Conservation (phyloP, 35 echinoderm and acorn worm species). For the Heliocidaris erythrogramma region DNA sequence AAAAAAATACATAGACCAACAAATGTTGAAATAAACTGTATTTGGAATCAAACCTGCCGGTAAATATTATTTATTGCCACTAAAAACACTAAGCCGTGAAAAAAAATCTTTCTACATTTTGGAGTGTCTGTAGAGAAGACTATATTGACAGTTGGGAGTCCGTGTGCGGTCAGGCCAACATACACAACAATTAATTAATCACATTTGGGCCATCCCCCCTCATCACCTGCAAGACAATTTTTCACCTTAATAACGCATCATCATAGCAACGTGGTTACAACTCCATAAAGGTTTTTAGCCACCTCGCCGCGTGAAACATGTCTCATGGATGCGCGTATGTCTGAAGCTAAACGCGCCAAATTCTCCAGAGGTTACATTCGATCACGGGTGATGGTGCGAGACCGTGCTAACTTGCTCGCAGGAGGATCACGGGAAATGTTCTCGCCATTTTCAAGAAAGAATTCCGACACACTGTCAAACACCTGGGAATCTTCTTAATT, state of each 20-base stretch:
- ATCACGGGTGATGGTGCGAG: background rate
- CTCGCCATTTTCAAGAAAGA: background rate
- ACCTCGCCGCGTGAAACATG: background rate
- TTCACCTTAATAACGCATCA: constrained; percentile 7
- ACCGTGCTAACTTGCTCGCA: background rate
- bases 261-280: background rate
- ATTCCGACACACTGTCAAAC: constrained; percentile 42
- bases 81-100: background rate
- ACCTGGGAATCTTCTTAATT: constrained; percentile 31
- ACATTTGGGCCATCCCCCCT: background rate
- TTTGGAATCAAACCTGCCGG: background rate
- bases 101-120: too few relatives aligned
- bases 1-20: too few relatives aligned
- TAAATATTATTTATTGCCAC: background rate
- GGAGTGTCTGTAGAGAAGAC: background rate
- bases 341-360: background rate
- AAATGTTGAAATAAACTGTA: too few relatives aligned
- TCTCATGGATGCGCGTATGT: background rate
- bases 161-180: background rate
- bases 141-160: background rate
- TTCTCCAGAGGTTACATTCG: background rate
- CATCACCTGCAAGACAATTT: background rate
- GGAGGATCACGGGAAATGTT: background rate
- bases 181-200: constrained; percentile 2
- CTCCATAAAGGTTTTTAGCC: constrained; percentile 1